Conservation (phyloP, 2,888 invertebrate species). For the Lissonota sp. region DNA sequence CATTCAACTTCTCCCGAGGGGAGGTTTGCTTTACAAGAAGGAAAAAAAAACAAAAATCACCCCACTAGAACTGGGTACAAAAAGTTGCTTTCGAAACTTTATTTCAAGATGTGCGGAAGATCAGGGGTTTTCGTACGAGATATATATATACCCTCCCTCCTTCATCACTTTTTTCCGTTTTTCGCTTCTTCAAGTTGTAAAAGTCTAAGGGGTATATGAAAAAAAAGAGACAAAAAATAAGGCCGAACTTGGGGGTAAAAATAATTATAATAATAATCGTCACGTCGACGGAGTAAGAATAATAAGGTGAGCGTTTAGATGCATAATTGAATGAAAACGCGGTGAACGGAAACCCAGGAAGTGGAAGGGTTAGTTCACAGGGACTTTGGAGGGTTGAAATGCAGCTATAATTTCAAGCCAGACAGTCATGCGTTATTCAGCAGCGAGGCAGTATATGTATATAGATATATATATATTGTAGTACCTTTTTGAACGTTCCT, state of each 20-base stretch:
- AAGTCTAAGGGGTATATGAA: background rate
- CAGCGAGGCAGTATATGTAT: conserved; percentile 56
- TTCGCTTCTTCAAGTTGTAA: background rate
- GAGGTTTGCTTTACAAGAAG: conserved; percentile 47
- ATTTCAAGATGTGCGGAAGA: conserved; percentile 36
- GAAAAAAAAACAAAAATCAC: conserved; percentile 20
- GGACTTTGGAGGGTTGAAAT: conserved; percentile 69
- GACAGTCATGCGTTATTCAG: conserved; percentile 82
- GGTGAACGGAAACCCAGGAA: conserved; percentile 68
- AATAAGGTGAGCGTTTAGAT: conserved; percentile 66
- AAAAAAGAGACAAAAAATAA: background rate
- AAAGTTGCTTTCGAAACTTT: conserved; percentile 43
- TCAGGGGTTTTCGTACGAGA: conserved; percentile 1
- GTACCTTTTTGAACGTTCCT: conserved; percentile 23
- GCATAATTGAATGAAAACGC: conserved; percentile 79
- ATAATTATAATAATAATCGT: conserved; percentile 56
- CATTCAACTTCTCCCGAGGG: conserved; percentile 50
- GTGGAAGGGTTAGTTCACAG: conserved; percentile 61
- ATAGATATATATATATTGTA: conserved; percentile 16
- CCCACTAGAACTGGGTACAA: conserved; percentile 13
- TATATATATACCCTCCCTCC: background rate
- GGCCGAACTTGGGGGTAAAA: background rate
- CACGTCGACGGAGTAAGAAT: conserved; percentile 57
- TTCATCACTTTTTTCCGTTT: background rate
- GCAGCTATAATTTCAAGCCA: conserved; percentile 80